These are phyloP conservation scores for Gracilinanus agilis DNA, from an alignment of 2,113 vertebrate species.

Conservation along the genomic window DNA sequence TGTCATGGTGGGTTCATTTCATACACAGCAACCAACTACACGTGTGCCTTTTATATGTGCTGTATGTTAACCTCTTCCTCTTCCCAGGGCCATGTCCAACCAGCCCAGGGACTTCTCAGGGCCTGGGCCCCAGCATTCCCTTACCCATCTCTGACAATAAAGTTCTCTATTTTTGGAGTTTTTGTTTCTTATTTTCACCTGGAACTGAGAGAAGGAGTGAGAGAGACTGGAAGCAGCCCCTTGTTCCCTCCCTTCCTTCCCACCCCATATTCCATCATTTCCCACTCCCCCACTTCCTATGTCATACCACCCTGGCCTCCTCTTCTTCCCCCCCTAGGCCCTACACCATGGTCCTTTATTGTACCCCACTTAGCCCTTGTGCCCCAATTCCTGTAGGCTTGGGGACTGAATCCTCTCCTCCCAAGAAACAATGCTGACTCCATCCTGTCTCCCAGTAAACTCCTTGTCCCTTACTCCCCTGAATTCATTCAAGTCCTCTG, in stretches of 20 bases:
- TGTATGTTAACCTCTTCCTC: conserved; percentile 57
- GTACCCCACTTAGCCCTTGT: background rate
- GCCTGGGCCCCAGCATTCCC: conserved; percentile 44
- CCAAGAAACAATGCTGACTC: background rate
- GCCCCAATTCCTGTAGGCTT: background rate
- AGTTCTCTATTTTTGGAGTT: conserved; percentile 87
- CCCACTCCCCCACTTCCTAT: background rate
- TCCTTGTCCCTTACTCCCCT: background rate
- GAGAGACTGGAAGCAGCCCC: conserved; percentile 73
- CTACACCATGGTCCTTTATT: background rate
- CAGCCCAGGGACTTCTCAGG: conserved; percentile 51
- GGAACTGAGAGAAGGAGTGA: conserved; percentile 79
- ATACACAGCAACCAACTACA: background rate
- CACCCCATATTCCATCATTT: conserved; percentile 38
- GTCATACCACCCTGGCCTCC: background rate
- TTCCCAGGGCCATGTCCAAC: background rate
- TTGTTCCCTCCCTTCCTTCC: conserved; percentile 41
- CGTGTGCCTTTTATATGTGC: conserved; percentile 71
- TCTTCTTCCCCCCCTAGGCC: background rate
- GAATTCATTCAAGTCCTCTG: background rate
- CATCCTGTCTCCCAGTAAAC: background rate
- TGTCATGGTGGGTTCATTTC: conserved; percentile 23
- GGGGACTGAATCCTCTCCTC: background rate
- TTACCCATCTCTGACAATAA: conserved; percentile 84
- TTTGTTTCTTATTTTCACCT: conserved; percentile 83